These are phyloP conservation scores for Leucoraja ocellata DNA, from an alignment of 2,797 vertebrate species.

Conservation along the genomic window DNA sequence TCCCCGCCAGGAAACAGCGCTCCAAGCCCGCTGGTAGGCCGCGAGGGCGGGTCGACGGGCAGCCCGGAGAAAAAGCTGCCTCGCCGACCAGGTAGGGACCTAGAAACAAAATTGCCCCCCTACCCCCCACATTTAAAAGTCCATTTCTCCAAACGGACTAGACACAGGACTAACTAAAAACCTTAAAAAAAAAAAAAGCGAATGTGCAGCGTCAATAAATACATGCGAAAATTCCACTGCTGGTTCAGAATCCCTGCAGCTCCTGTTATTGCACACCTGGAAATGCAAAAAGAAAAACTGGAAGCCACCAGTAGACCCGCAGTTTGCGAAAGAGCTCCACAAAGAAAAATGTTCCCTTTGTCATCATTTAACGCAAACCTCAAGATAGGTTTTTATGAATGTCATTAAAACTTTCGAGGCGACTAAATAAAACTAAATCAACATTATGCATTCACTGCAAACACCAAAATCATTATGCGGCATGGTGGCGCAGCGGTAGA, in stretches of 20 bases:
- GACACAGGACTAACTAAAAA: too few relatives aligned
- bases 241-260: neutral
- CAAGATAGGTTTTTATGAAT: neutral
- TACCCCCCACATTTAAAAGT: too few relatives aligned
- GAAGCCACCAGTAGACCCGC: neutral
- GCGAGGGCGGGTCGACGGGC: too few relatives aligned
- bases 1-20: too few relatives aligned
- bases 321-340: neutral
- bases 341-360: neutral
- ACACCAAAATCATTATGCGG: neutral
- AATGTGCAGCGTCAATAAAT: neutral
- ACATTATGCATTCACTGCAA: neutral
- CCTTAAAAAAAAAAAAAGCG: too few relatives aligned
- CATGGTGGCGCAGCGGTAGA: too few relatives aligned
- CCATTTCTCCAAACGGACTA: too few relatives aligned
- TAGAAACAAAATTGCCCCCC: too few relatives aligned
- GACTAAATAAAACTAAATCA: neutral
- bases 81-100: too few relatives aligned
- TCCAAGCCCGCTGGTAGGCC: too few relatives aligned
- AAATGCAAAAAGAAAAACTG: neutral
- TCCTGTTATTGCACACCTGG: neutral
- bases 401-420: neutral
- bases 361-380: neutral
- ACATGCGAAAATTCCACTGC: neutral
- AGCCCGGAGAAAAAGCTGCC: too few relatives aligned